Evolutionary conservation across 2,888 invertebrate genomes (phyloP).

Genomic region (Sarcophaga variegata): DNA sequence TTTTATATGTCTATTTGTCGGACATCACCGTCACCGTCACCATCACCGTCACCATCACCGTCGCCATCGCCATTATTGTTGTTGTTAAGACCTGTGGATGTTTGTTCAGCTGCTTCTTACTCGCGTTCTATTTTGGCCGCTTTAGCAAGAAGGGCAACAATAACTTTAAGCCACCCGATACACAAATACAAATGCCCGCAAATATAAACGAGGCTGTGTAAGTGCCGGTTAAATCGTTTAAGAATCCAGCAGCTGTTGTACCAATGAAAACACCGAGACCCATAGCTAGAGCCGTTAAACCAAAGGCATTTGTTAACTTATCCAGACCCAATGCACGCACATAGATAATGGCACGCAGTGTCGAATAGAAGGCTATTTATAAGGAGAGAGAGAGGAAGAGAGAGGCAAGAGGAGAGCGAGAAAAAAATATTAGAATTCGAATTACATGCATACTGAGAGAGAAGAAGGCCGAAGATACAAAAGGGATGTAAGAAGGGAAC

Average conservation of each 20-base stretch:
- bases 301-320: constrained; percentile 90
- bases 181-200: constrained; percentile 76
- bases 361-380: constrained; percentile 87
- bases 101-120: constrained; percentile 43
- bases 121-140: constrained; percentile 19
- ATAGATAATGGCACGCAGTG: constrained; percentile 88
- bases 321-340: constrained; percentile 90
- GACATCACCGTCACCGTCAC: too few species aligned
- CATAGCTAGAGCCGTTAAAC: constrained; percentile 88
- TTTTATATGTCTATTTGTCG: neutral
- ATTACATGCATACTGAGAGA: neutral
- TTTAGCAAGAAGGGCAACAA: constrained; percentile 71
- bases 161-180: constrained; percentile 74
- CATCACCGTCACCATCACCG: too few species aligned
- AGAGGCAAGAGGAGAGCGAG: neutral
- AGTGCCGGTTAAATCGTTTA: constrained; percentile 72
- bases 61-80: too few species aligned
- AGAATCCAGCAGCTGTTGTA: constrained; percentile 80
- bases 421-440: neutral
- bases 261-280: constrained; percentile 88
- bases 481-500: neutral
- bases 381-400: neutral
- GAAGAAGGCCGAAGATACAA: constrained; percentile 9
- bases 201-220: constrained; percentile 74
- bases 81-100: neutral